Base-by-base conservation (phyloP, 1,140 invertebrate species). In the Trichogramma pretiosum region DNA sequence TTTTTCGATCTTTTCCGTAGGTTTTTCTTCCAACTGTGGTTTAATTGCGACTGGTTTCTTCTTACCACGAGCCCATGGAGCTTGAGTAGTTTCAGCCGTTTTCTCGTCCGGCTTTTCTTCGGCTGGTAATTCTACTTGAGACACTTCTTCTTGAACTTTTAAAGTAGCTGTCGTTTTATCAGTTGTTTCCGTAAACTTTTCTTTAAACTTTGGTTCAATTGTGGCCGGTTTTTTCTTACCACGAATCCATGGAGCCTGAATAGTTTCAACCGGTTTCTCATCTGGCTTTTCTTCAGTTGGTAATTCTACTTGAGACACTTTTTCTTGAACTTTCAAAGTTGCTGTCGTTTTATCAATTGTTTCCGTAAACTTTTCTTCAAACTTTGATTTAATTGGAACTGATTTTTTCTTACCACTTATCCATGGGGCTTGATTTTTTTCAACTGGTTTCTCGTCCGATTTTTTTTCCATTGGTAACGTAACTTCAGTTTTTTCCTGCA, bases 331-430 rank as follows among this genome's bases (percentile, higher is more conserved):
- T 40, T 72, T 11, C 0, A 36, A 11, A 19, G 17, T 34, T 5
- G 16, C 33, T 1, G 33, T 44, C 5, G 40, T 19, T 32, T 7
- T 63, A 26, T 56, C 46, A 19, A 64, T 55, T 11, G 57, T 54
- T 48, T 67, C 65, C 26, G 65, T 60, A 38, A 62, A 66, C 45
- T 5, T 33, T 16, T n/a, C n/a, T n/a, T n/a, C n/a, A n/a, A n/a
- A n/a, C n/a, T n/a, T n/a, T 48, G 17, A 19, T 35, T 42, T 53
- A 35, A 35, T 33, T 42, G 1, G 40, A 37, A 50, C 41, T 18
- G 43, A 41, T 41, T 48, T 46, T 30, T 56, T 53, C 30, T 42
- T 50, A 8, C 42, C 36, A 19, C 38, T 34, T 33, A 37, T 39
- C 54, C 54, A 56, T 14, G 42, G 23, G 7, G 64, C 42, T 10